Percentiles rank a stretch among this genome's conserved stretches.
phyloP scores from a whole-genome alignment of 2,888 invertebrate species.

The Oligia strigilis region DNA sequence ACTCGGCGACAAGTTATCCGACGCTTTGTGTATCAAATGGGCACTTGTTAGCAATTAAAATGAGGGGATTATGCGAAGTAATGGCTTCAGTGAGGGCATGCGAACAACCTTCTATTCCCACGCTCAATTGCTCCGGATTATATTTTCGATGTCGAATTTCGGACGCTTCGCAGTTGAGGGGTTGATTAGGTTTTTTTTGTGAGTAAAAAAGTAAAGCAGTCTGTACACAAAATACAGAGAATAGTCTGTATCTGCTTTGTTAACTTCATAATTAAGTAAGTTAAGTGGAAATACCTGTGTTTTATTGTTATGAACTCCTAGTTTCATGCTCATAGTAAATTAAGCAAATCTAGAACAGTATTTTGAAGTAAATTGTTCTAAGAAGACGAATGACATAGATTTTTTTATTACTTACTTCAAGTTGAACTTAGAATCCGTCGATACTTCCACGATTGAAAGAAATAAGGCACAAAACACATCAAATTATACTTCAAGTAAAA shows the following conservation, averaged over 20 bases:
- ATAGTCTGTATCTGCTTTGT: too few relatives aligned
- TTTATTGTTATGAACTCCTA: too few relatives aligned
- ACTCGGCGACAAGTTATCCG: conserved; percentile 52
- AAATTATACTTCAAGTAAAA: neutral
- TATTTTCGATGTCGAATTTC: conserved; percentile 38
- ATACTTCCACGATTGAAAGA: neutral
- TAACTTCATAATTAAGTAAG: neutral
- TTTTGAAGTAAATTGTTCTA: neutral
- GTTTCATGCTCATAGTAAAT: neutral
- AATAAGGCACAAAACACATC: neutral
- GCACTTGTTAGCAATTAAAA: conserved; percentile 80
- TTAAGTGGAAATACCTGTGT: neutral
- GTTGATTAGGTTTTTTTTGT: conserved; percentile 20
- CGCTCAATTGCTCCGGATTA: conserved; percentile 74
- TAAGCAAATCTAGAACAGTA: neutral
- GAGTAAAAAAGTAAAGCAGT: neutral
- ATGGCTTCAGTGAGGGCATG: conserved; percentile 60
- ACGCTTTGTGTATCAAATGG: conserved; percentile 61
- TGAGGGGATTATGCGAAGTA: conserved; percentile 64
- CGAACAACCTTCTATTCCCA: conserved; percentile 78
- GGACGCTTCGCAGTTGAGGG: conserved; percentile 26
- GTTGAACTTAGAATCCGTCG: neutral
- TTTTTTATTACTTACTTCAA: neutral
- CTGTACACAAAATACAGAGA: too few relatives aligned
- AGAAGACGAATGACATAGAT: neutral